Conservation (phyloP, 2,113 vertebrate genomes). For the Polypterus senegalus region DNA sequence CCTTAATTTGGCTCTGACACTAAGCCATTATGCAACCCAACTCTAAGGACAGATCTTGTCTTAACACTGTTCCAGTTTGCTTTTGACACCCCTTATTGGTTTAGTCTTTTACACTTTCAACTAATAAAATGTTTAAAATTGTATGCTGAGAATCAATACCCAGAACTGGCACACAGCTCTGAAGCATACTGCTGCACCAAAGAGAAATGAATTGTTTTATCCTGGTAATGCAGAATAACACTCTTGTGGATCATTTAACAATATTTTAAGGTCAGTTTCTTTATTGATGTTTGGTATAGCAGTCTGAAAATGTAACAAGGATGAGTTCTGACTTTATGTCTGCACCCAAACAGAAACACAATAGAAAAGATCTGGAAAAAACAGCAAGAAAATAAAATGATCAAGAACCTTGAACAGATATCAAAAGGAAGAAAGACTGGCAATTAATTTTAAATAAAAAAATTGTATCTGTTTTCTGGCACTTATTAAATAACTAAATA, state of each 20-base stretch:
- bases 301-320: background rate
- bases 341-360: no score
- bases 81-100: background rate
- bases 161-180: background rate
- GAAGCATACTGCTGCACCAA: background rate
- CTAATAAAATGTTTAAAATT: background rate
- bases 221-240: background rate
- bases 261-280: background rate
- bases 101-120: background rate
- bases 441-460: no score
- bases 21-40: no score
- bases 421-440: no score
- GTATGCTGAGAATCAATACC: background rate
- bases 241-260: background rate
- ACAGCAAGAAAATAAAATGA: background rate
- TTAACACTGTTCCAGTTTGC: background rate
- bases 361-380: background rate
- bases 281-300: background rate
- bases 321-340: background rate
- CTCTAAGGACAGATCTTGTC: background rate
- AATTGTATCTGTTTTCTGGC: no score
- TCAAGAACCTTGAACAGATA: no score
- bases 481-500: no score
- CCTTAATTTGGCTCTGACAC: no score
- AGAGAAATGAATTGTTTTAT: background rate